Evolutionary conservation across 2,797 vertebrate species (phyloP).

Genomic region (Prunella strophiata): DNA sequence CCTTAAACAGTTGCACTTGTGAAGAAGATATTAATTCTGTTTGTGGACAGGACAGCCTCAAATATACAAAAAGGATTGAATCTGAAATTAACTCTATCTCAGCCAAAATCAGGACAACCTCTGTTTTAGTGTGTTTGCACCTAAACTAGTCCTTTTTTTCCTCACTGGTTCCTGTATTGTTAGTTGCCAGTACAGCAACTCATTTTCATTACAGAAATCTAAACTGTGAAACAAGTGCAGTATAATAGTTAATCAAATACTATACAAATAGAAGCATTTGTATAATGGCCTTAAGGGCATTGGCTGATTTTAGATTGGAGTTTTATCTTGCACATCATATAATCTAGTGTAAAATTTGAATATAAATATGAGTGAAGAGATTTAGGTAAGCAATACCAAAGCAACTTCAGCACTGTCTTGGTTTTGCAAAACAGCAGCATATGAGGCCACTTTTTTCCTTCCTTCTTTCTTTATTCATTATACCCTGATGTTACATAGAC

Average conservation of each 20-base stretch:
- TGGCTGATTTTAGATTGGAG: not conserved
- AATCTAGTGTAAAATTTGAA: conserved; percentile 11
- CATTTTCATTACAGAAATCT: conserved; percentile 18
- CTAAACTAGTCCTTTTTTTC: not conserved
- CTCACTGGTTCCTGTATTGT: not conserved
- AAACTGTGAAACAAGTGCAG: not conserved
- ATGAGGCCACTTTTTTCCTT: not conserved
- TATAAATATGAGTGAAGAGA: not conserved
- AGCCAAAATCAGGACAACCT: not conserved
- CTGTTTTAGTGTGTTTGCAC: not conserved
- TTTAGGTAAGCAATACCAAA: not conserved
- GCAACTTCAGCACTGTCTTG: not conserved
- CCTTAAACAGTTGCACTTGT: not conserved
- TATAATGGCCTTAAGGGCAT: conserved; percentile 13
- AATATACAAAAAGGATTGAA: not conserved
- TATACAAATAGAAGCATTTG: conserved; percentile 13
- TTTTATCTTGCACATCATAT: conserved; percentile 41
- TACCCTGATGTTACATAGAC: not conserved
- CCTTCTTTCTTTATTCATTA: not conserved
- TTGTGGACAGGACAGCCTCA: not conserved
- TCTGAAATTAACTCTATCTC: not conserved
- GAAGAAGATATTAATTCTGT: not conserved
- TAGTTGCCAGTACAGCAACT: not conserved
- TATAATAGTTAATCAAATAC: conserved; percentile 33
- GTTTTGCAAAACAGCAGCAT: not conserved